phyloP scores from a whole-genome alignment of 2,888 invertebrate species.

The Athetis lepigone region DNA sequence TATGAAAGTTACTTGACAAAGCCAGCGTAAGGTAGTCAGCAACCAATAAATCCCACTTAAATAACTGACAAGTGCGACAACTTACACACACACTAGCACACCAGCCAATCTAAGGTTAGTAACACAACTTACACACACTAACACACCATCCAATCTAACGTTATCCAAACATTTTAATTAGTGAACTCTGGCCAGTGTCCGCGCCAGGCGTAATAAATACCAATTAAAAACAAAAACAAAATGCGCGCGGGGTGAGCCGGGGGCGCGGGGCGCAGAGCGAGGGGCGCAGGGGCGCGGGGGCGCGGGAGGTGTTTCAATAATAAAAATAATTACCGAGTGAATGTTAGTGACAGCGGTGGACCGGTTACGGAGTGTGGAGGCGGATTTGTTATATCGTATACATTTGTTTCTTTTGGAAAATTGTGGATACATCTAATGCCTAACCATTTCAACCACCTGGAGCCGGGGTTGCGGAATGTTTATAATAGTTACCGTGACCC shows the following conservation, averaged over 20 bases:
- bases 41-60: no score
- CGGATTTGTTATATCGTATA: constrained; percentile 43
- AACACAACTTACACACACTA: no score
- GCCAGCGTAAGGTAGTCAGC: no score
- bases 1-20: no score
- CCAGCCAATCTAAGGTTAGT: no score
- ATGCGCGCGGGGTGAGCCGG: constrained; percentile 51
- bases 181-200: constrained; percentile 52
- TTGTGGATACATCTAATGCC: no score
- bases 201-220: constrained; percentile 68
- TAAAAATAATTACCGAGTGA: constrained; percentile 80
- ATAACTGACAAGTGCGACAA: no score
- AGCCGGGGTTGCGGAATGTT: no score
- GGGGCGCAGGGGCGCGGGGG: constrained; percentile 17
- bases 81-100: no score
- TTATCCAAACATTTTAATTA: constrained; percentile 52
- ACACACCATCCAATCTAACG: constrained; percentile 47
- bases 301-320: constrained; percentile 71
- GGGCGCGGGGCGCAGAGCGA: constrained; percentile 42
- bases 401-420: no score
- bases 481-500: no score
- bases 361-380: constrained; percentile 63
- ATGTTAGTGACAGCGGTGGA: constrained; percentile 77
- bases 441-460: no score
- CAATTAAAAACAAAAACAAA: constrained; percentile 73